Base-by-base conservation (phyloP, 2,888 invertebrate species). In the Gymnocheta viridis region DNA sequence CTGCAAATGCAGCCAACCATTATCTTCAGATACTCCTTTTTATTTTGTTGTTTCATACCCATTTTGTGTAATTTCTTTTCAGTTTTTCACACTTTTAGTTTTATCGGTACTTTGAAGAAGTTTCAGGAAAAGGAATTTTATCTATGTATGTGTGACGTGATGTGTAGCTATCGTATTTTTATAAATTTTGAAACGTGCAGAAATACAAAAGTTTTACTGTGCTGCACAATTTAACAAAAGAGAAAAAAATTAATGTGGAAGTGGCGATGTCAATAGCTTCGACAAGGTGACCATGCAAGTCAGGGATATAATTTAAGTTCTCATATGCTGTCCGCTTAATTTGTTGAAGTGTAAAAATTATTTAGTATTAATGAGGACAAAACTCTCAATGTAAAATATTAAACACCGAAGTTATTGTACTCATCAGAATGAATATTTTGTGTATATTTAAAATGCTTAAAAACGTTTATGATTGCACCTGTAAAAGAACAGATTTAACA, bases 171-270 rank as follows among this genome's bases (percentile, higher is more conserved):
- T 62, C 69, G 24, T 32, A 51, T 51, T 64, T 79, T 79, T 38
- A n/a, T 54, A 47, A 76, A 79, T 79, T 54, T 19, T 79, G 56
- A 79, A 64, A 79, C 70, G 70, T 79, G 70, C 70, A 70, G 58
- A 67, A 58, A 56, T 56, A 76, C 47, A 4, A 58, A 73, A 73
- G 14, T 70, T 70, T 17, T 54, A 51, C 56, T 56, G 19, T 69
- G 47, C 17, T 49, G 66, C 9, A 27, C 17, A 22, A 22, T 32
- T 0, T 5, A 2, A 17, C 27, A 64, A 27, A 19, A 66, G 38
- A 38, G 12, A 54, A 4, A n/a, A 24, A 38, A 54, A 27, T 17
- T 49, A 9, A 3, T 22, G 12, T 62, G 24, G 24, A 62, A 64
- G n/a, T 44, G n/a, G 6, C 10, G 17, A 44, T 44, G 19, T 17